These are phyloP conservation scores for Agrypnus murinus DNA, from an alignment of 2,888 invertebrate species.

Conservation along the genomic window DNA sequence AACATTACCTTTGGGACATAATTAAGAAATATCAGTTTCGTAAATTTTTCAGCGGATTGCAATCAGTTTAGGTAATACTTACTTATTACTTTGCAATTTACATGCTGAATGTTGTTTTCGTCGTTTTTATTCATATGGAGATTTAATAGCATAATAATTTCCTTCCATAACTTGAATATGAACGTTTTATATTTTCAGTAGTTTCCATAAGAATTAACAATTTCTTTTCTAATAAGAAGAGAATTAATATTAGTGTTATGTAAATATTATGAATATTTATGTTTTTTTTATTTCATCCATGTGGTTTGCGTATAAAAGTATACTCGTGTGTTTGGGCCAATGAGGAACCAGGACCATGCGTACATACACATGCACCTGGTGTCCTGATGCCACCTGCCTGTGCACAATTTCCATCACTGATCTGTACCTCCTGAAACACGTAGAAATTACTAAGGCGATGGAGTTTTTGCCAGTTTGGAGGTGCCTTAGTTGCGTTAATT, in stretches of 20 bases:
- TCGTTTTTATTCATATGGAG: too few species aligned
- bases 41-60: slow-evolving; percentile 28
- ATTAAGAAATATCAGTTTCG: slow-evolving; percentile 48
- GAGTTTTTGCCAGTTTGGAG: slow-evolving; percentile 29
- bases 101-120: background rate
- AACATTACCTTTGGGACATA: slow-evolving; percentile 48
- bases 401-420: slow-evolving; percentile 59
- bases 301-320: slow-evolving; percentile 56
- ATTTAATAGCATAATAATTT: too few species aligned
- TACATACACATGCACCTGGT: slow-evolving; percentile 65
- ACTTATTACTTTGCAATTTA: background rate
- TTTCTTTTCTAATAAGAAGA: too few species aligned
- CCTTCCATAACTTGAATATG: too few species aligned
- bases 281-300: slow-evolving; percentile 41
- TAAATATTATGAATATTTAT: slow-evolving; percentile 3
- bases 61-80: background rate
- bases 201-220: too few species aligned
- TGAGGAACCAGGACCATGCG: slow-evolving; percentile 60
- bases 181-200: too few species aligned
- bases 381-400: slow-evolving; percentile 67
- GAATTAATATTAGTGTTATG: too few species aligned
- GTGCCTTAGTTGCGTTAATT: background rate
- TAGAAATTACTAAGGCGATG: slow-evolving; percentile 14
- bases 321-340: slow-evolving; percentile 68
- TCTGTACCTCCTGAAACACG: slow-evolving; percentile 40